Conservation (phyloP, 1,140 invertebrate species). For the Meteorus sp. region DNA sequence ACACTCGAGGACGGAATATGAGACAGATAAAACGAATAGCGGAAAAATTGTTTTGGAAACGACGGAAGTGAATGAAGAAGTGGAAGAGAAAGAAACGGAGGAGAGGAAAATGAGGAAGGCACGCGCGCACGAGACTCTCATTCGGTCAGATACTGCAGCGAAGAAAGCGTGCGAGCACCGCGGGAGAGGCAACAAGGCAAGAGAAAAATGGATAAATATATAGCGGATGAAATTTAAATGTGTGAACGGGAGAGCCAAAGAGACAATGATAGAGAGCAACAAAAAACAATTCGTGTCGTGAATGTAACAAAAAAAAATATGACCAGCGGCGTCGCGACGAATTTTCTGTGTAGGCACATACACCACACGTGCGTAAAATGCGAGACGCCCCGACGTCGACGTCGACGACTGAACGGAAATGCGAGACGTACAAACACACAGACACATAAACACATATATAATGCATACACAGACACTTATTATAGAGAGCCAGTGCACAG, state of each 20-base stretch:
- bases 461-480: not conserved
- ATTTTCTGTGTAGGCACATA: not conserved
- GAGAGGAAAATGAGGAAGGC: constrained; percentile 14
- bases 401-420: too few relatives aligned
- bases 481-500: not conserved
- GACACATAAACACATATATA: not conserved
- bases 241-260: constrained; percentile 10
- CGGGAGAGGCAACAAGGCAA: constrained; percentile 23
- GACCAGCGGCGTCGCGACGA: constrained; percentile 19
- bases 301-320: constrained; percentile 8
- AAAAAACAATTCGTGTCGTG: too few relatives aligned
- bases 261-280: not conserved
- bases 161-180: constrained; percentile 25
- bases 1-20: too few relatives aligned
- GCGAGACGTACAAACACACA: not conserved
- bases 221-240: constrained; percentile 31
- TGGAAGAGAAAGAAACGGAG: constrained; percentile 22
- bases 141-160: constrained; percentile 26
- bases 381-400: constrained; percentile 4
- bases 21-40: too few relatives aligned
- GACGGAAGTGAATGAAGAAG: constrained; percentile 20
- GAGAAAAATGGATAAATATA: constrained; percentile 30
- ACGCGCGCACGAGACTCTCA: constrained; percentile 7
- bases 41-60: too few relatives aligned
- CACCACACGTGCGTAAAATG: constrained; percentile 19